phyloP scores from a whole-genome alignment of 2,797 vertebrate species.

The Columba guinea region DNA sequence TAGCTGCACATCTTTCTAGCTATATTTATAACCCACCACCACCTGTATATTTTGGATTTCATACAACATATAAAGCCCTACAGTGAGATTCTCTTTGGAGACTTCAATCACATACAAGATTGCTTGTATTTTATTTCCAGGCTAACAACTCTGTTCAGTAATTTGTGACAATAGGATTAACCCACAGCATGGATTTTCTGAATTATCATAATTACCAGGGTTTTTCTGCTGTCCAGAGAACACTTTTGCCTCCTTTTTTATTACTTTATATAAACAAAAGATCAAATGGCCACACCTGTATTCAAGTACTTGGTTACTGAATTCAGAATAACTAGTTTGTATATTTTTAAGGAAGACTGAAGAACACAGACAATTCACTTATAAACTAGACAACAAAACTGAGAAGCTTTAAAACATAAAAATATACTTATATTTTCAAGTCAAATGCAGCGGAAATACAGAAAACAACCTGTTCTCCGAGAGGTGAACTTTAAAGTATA shows the following conservation, averaged over 20 bases:
- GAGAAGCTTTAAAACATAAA: neutral
- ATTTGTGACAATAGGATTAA: neutral
- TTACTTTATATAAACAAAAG: neutral
- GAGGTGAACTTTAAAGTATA: neutral
- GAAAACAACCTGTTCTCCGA: neutral
- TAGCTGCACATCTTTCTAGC: neutral
- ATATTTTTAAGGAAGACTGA: neutral
- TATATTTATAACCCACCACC: neutral
- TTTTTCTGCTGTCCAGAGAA: neutral
- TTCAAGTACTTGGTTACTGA: neutral
- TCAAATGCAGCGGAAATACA: neutral
- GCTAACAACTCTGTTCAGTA: neutral
- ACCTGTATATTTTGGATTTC: neutral
- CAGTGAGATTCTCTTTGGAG: neutral
- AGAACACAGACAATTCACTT: neutral
- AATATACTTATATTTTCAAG: neutral
- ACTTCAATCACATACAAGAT: neutral
- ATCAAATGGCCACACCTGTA: neutral
- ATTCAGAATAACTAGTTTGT: neutral
- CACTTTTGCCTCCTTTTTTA: neutral
- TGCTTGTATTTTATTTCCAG: neutral
- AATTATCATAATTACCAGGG: neutral
- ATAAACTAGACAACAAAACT: neutral
- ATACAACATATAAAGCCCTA: rapidly evolving
- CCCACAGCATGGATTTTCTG: neutral